Percentiles rank a stretch among this genome's conserved stretches.
phyloP scores from a whole-genome alignment of 2,797 vertebrate genomes.

The Chromis chromis region DNA sequence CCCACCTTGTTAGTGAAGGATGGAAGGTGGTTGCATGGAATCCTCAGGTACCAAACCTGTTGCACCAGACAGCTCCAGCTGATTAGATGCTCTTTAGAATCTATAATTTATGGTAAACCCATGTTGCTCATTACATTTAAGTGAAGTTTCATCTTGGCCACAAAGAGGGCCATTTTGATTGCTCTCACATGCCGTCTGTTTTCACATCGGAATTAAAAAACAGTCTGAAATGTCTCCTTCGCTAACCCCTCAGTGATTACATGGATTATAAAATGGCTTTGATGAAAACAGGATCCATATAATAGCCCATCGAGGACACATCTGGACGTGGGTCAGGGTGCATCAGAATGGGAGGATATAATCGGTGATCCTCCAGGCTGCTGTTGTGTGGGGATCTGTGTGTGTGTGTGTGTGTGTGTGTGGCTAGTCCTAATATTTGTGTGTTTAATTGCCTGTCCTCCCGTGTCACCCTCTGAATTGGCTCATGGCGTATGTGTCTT shows the following conservation, averaged over 20 bases:
- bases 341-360: conserved; percentile 46
- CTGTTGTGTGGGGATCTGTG: conserved; percentile 42
- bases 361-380: conserved; percentile 45
- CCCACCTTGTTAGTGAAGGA: conserved; percentile 25
- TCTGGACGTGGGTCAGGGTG: conserved; percentile 66
- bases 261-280: conserved; percentile 59
- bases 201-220: conserved; percentile 30
- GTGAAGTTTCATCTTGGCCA: conserved; percentile 34
- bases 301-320: conserved; percentile 57
- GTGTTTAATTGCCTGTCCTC: conserved; percentile 33
- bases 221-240: conserved; percentile 36
- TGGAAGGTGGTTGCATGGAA: conserved; percentile 22
- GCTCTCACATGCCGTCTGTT: conserved; percentile 13
- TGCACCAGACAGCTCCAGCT: conserved; percentile 56
- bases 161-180: conserved; percentile 57
- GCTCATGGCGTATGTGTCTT: conserved; percentile 22
- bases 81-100: background rate
- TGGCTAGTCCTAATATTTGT: conserved; percentile 25
- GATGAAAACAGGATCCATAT: conserved; percentile 33
- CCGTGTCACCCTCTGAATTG: conserved; percentile 44
- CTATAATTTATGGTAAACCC: background rate
- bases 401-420: conserved; percentile 56
- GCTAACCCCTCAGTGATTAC: conserved; percentile 39
- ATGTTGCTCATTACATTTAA: background rate
- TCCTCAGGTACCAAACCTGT: conserved; percentile 84